A percentile compares a stretch with the other conserved stretches of the same genome.
These are phyloP conservation scores for Pycnomerus fuliginosus DNA, from an alignment of 2,888 invertebrate genomes.

Conservation along the genomic window DNA sequence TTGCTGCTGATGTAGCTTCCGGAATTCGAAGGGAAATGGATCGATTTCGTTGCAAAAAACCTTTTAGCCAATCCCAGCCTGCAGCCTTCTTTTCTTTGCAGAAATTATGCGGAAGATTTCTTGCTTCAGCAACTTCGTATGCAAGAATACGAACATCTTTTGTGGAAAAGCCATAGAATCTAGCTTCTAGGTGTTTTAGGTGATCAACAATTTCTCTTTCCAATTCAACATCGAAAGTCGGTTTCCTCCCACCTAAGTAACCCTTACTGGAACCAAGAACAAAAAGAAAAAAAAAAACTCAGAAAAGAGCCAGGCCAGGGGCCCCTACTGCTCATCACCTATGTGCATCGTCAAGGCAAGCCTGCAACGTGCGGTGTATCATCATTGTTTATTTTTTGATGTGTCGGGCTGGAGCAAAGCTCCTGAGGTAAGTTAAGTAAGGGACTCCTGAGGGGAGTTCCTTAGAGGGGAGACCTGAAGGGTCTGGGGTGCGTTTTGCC, in stretches of 20 bases:
- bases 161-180: conserved; percentile 4
- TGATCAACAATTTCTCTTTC: conserved; percentile 8
- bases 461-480: too few relatives aligned
- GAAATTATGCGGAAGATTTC: conserved; percentile 3
- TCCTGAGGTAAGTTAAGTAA: too few relatives aligned
- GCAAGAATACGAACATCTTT: conserved; percentile 4
- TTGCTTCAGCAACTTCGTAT: neutral
- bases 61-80: conserved; percentile 1
- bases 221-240: neutral
- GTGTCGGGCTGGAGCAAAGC: too few relatives aligned
- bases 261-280: neutral
- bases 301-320: too few relatives aligned
- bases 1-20: conserved; percentile 4
- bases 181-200: conserved; percentile 3
- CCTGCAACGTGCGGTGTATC: too few relatives aligned
- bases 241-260: neutral
- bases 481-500: too few relatives aligned
- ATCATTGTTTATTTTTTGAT: too few relatives aligned
- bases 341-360: too few relatives aligned
- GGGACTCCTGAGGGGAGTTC: too few relatives aligned
- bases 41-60: conserved; percentile 2
- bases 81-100: neutral
- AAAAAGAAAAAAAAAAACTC: too few relatives aligned
- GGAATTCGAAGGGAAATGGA: conserved; percentile 8
- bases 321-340: too few relatives aligned